Evolutionary conservation across 53 echinoderm and acorn worm genomes (phyloP), one percentile per base, ranked within the genome.

Genomic region (Echinometra lucunter): DNA sequence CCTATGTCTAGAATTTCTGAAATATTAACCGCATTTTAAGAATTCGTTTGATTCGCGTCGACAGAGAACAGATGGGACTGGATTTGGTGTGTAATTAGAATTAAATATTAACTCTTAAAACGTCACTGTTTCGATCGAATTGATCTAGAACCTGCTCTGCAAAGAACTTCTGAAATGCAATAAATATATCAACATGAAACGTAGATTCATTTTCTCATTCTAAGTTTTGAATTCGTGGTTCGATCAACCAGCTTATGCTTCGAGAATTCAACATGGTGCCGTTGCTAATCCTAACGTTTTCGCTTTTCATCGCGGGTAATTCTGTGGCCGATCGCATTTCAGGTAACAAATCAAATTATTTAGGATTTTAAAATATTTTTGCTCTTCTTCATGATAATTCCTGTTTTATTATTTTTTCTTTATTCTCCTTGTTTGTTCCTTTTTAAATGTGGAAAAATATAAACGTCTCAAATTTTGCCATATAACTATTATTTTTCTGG

Each of bases 321-420:
- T 78, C 78, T 21, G 42, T 78, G 4, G 78, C 78, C 21, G 78
- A 78, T 40, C 78, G 19, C 18, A 78, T 78, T 78, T 78, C 78
- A 78, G 78, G 78, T 78, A 35, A 78, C 13, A 42, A 78, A 78
- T 40, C 23, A 1, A 74, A 9, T 66, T n/a, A 4, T 25, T 23
- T 25, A 17, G 18, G 4, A 37, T 28, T n/a, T n/a, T n/a, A n/a
- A n/a, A n/a, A n/a, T n/a, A n/a, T n/a, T n/a, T n/a, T 81, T 81
- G 12, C 44, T 81, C 18, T 32, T 35, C 38, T 81, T 81, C 81
- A 21, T 81, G 2, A 21, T 81, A 35, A 21, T 81, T 81, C 10
- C n/a, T n/a, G n/a, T n/a, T n/a, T n/a, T n/a, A n/a, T n/a, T n/a
- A n/a, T n/a, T n/a, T n/a, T n/a, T n/a, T n/a, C n/a, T n/a, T n/a